Base-by-base conservation (phyloP, 2,113 vertebrate species). In the Polypterus bichir region DNA sequence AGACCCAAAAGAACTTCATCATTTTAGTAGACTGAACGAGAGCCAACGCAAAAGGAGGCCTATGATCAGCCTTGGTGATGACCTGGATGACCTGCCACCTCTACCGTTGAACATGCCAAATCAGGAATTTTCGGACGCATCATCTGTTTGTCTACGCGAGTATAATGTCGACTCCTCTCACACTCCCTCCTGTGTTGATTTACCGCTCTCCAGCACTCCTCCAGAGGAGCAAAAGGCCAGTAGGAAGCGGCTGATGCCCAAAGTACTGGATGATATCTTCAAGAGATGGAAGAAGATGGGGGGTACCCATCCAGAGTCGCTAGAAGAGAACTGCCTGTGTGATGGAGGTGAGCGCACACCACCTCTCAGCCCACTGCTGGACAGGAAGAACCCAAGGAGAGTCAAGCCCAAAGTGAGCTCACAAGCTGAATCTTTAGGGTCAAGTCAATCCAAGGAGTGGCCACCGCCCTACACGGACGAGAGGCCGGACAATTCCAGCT, bases 291-390 rank as follows among this genome's bases (percentile, higher is more conserved):
- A 47, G 46, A 64, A 60, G 27, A 59, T 63, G 47, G 54, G 46
- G 3, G 65, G 60, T 55, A 7, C 52, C n/a, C 44, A 6, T 6
- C 62, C 59, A n/a, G 47, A 6, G 46, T 49, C 54, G 6, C 69
- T 9, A 3, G 49, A 53, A 7, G 66, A 81, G 49, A 54, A 67
- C 51, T 79, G 73, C 47, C 60, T 76, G 7, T 77, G 76, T 1
- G 77, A 81, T 44, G 78, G 73, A 6, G 76, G 71, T 46, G 69
- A 68, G 46, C 66, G 71, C 59, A 83, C 83, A 44, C 82, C 83
- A 1, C 83, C 82, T 1, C 75, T 78, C 1, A 81, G 76, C 59
- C 86, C 83, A 0, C 64, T 79, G 9, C 9, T 60, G 3, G 76
- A 68, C 48, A 69, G 68, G 11, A 74, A 65, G 49, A 9, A 66